These are phyloP conservation scores for Macropodus opercularis DNA, from an alignment of 2,797 vertebrate species.

Conservation along the genomic window DNA sequence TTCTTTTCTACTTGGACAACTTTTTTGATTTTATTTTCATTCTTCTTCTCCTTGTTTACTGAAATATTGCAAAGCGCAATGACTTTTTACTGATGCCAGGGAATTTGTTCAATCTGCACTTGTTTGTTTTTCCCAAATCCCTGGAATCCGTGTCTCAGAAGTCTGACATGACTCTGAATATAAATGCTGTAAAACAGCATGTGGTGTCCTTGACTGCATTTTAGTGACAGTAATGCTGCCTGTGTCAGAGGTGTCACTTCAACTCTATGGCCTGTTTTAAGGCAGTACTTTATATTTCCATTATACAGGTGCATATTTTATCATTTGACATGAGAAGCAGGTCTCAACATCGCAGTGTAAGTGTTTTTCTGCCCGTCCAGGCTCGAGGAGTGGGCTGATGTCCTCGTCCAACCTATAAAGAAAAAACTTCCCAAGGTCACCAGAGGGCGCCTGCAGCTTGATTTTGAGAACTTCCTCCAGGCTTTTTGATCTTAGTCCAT, in stretches of 20 bases:
- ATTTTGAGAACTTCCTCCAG: neutral
- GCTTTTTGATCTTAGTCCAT: neutral
- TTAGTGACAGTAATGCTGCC: neutral
- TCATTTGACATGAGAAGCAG: neutral
- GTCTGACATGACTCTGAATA: neutral
- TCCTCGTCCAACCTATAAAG: neutral
- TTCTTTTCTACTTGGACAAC: no score
- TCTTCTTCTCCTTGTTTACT: neutral
- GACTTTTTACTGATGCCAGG: neutral
- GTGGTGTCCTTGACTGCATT: no score
- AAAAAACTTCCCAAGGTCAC: conserved; percentile 9
- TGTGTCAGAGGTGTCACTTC: neutral
- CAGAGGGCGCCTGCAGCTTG: conserved; percentile 20
- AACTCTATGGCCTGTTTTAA: neutral
- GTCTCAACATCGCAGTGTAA: no score
- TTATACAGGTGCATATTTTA: neutral
- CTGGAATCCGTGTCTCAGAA: neutral
- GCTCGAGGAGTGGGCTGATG: no score
- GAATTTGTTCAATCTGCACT: neutral
- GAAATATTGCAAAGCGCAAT: neutral
- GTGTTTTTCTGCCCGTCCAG: neutral
- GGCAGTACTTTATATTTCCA: neutral
- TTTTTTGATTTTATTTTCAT: no score
- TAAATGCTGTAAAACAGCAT: neutral
- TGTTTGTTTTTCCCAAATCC: conserved; percentile 7